Conservation (phyloP, 2,797 vertebrate species). For the Tarsius wallacei region DNA sequence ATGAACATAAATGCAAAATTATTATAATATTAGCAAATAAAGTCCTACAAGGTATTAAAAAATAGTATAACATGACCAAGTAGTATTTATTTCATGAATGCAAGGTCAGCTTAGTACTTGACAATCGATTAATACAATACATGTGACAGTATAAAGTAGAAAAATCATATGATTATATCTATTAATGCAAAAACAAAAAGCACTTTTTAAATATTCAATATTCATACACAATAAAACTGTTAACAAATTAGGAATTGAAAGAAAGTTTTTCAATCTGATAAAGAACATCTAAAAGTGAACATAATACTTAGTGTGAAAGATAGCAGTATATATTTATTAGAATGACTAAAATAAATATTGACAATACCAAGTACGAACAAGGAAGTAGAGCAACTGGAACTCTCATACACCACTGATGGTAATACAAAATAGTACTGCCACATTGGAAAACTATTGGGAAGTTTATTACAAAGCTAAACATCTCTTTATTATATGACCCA, state of each 20-base stretch:
- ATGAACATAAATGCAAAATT: background rate
- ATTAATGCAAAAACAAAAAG: background rate
- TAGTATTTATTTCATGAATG: background rate
- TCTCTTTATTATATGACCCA: background rate
- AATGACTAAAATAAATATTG: background rate
- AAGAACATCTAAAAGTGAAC: background rate
- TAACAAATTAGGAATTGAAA: background rate
- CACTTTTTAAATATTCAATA: background rate
- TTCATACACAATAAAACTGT: background rate
- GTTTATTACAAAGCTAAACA: slow-evolving; percentile 2
- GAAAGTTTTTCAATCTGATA: background rate
- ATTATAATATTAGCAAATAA: background rate
- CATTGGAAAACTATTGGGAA: background rate
- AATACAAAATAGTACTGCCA: background rate
- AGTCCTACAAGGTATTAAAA: background rate
- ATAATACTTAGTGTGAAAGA: background rate
- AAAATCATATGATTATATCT: background rate
- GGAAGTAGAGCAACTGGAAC: background rate
- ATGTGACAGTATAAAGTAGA: background rate
- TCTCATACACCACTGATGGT: background rate
- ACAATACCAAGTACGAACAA: background rate
- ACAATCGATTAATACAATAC: background rate
- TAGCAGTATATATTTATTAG: background rate
- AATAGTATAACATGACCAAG: background rate
- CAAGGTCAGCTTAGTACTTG: background rate